Conservation (phyloP, 2,797 vertebrate genomes). For the Ptychobarbus kaznakovi region DNA sequence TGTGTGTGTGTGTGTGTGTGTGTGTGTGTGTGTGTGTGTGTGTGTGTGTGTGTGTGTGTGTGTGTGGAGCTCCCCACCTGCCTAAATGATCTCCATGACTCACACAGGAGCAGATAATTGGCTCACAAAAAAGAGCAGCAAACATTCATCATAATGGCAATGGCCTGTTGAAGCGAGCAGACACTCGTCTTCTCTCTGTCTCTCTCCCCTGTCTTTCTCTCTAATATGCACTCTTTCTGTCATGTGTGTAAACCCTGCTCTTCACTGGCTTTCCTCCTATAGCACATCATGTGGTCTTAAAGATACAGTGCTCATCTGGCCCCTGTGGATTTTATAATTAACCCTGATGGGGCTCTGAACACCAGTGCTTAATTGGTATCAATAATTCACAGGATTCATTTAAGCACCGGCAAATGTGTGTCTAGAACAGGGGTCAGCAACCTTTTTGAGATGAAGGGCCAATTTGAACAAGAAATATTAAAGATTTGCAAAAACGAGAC, state of each 20-base stretch:
- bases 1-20: not conserved
- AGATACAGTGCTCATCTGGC: conserved; percentile 55
- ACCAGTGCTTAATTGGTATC: conserved; percentile 62
- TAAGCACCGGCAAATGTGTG: conserved; percentile 56
- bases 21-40: conserved; percentile 28
- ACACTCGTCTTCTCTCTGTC: conserved; percentile 25
- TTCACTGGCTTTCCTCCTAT: conserved; percentile 59
- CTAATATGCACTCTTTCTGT: conserved; percentile 15
- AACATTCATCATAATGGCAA: conserved; percentile 72
- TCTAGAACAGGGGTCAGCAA: conserved; percentile 43
- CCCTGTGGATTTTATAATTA: conserved; percentile 46
- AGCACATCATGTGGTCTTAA: conserved; percentile 60
- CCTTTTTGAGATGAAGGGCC: conserved; percentile 47
- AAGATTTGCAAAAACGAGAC: not conserved
- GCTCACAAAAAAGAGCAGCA: conserved; percentile 74
- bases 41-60: conserved; percentile 18
- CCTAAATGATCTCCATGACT: conserved; percentile 75
- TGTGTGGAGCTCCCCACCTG: conserved; percentile 60
- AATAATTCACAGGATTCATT: conserved; percentile 71
- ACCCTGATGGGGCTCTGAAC: conserved; percentile 61
- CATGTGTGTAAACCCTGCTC: conserved; percentile 46
- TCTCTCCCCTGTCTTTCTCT: conserved; percentile 26
- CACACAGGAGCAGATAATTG: conserved; percentile 72
- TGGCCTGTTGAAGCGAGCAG: conserved; percentile 63
- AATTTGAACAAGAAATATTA: conserved; percentile 46